A percentile compares a stretch with the other conserved stretches of the same genome.
These are phyloP conservation scores for Cosmia trapezina DNA, from an alignment of 2,888 invertebrate genomes.

Conservation along the genomic window DNA sequence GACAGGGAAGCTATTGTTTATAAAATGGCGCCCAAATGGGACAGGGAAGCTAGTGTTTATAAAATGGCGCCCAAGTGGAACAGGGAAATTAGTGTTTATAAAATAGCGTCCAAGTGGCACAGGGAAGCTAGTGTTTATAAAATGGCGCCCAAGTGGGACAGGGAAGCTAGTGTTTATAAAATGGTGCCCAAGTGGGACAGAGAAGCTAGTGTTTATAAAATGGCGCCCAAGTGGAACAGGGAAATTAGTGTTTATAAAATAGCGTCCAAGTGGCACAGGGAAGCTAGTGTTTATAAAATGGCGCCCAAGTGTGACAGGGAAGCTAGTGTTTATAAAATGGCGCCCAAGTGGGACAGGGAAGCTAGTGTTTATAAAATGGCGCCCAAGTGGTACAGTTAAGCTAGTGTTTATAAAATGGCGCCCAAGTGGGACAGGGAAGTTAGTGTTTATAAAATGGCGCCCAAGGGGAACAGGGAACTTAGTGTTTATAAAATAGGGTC, in stretches of 20 bases:
- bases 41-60: constrained; percentile 32
- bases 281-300: not conserved
- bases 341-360: not conserved
- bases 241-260: not conserved
- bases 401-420: not conserved
- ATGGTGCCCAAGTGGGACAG: constrained; percentile 38
- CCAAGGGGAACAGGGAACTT: not conserved
- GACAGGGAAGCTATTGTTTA: no score
- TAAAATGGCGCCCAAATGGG: not conserved
- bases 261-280: not conserved
- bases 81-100: not conserved
- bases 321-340: not conserved
- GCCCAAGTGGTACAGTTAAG: not conserved
- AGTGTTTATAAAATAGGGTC: not conserved
- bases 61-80: not conserved
- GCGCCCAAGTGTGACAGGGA: not conserved
- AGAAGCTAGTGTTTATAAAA: not conserved
- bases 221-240: not conserved
- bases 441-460: not conserved
- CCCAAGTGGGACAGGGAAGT: not conserved
- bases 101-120: not conserved
- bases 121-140: not conserved
- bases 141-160: constrained; percentile 3
- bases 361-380: not conserved
- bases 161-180: not conserved